These are phyloP conservation scores for Hemicentrotus pulcherrimus DNA, from an alignment of 35 echinoderm and acorn worm species.

Conservation along the genomic window DNA sequence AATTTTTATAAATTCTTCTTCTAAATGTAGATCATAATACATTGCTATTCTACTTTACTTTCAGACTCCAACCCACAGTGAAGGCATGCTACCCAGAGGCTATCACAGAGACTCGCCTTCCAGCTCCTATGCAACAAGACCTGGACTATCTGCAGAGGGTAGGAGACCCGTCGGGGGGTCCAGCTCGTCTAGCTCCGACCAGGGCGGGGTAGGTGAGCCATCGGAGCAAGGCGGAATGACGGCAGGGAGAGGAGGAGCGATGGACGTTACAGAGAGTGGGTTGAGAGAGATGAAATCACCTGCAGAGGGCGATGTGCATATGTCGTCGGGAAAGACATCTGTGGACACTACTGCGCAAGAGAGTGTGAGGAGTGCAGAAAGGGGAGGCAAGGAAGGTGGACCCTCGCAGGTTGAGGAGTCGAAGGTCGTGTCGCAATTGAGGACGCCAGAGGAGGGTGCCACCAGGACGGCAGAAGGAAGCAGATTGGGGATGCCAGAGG, in stretches of 20 bases:
- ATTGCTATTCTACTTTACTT: neutral
- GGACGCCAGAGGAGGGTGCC: neutral
- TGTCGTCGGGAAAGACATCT: neutral
- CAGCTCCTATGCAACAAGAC: neutral
- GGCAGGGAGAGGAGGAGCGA: neutral
- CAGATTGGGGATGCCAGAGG: neutral
- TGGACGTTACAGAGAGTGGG: neutral
- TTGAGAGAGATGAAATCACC: neutral
- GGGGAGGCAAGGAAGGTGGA: neutral
- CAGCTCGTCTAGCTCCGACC: neutral
- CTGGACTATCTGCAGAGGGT: neutral
- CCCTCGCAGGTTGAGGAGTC: neutral
- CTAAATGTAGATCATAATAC: too few species aligned
- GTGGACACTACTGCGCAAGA: neutral
- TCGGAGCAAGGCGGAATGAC: neutral
- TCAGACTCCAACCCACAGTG: constrained; percentile 23
- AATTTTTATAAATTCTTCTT: too few species aligned
- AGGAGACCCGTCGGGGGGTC: neutral
- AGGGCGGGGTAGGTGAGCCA: neutral
- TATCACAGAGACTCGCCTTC: neutral
- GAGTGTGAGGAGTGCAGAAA: neutral
- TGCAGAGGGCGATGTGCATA: neutral
- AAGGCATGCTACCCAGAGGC: neutral
- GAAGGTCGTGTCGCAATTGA: neutral
- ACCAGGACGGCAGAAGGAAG: neutral